phyloP scores from a whole-genome alignment of 2,888 invertebrate genomes.

The Buathra laborator region DNA sequence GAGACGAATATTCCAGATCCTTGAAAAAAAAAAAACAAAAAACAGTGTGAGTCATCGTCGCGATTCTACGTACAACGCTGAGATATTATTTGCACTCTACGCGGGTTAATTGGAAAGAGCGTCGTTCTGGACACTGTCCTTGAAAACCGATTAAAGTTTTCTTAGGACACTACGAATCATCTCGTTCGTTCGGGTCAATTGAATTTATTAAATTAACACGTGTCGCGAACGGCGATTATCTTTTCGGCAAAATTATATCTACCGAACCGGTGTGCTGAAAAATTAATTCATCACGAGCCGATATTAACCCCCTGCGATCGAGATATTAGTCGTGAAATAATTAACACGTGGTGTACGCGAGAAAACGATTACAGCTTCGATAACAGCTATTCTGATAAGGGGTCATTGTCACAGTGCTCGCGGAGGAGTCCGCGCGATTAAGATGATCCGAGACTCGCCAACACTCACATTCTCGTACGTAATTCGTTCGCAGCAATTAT shows the following conservation, averaged over 20 bases:
- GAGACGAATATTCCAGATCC: slow-evolving; percentile 95
- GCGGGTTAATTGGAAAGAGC: not conserved
- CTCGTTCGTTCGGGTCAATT: slow-evolving; percentile 33
- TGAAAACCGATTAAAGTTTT: slow-evolving; percentile 40
- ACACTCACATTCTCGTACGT: not conserved
- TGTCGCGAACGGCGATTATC: slow-evolving; percentile 14
- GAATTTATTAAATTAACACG: slow-evolving; percentile 47
- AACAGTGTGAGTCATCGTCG: not conserved
- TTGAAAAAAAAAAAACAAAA: slow-evolving; percentile 70
- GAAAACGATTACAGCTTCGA: not conserved
- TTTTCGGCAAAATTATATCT: slow-evolving; percentile 22
- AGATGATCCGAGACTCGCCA: slow-evolving; percentile 10
- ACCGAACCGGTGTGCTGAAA: not conserved
- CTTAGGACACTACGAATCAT: slow-evolving; percentile 7
- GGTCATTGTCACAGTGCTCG: slow-evolving; percentile 56
- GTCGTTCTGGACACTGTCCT: slow-evolving; percentile 19
- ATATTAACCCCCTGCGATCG: not conserved
- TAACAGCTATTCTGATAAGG: slow-evolving; percentile 34
- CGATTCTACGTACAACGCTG: not conserved
- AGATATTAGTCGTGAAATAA: not conserved
- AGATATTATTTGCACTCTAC: not conserved
- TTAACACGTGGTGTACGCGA: not conserved
- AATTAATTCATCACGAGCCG: slow-evolving; percentile 14
- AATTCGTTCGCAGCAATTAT: slow-evolving; percentile 48
- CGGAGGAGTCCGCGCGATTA: slow-evolving; percentile 50